phyloP scores from a whole-genome alignment of 2,888 invertebrate species.

The Dryomyza anilis region DNA sequence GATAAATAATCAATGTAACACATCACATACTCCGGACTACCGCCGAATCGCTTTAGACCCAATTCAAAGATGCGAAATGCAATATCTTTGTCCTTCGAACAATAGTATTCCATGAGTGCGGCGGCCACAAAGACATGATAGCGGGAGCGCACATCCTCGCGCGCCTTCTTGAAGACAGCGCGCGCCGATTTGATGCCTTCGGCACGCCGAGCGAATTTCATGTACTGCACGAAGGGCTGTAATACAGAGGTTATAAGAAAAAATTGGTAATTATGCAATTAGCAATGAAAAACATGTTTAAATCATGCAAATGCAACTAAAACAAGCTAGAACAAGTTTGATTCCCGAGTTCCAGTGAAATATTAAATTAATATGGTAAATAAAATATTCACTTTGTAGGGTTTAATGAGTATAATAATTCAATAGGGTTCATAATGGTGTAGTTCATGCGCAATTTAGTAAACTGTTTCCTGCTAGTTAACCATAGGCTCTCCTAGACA shows the following conservation, averaged over 20 bases:
- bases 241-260: constrained; percentile 27
- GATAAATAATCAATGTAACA: constrained; percentile 97
- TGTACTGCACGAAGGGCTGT: constrained; percentile 95
- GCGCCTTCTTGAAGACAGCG: constrained; percentile 90
- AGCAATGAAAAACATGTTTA: not conserved
- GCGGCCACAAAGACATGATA: constrained; percentile 97
- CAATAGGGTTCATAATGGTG: no score
- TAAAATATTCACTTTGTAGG: no score
- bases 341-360: no score
- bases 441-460: no score
- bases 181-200: constrained; percentile 98
- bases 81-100: constrained; percentile 96
- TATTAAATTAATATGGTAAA: no score
- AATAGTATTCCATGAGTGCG: constrained; percentile 98
- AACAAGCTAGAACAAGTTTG: no score
- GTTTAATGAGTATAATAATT: no score
- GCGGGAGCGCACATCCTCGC: constrained; percentile 83
- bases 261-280: not conserved
- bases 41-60: constrained; percentile 94
- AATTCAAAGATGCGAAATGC: constrained; percentile 97
- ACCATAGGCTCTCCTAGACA: no score
- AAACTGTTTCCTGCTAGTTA: no score
- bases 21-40: constrained; percentile 92
- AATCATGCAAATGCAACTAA: no score
- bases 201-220: constrained; percentile 96